These are phyloP conservation scores for Syrista parreyssii DNA, from an alignment of 2,888 invertebrate species.

Conservation along the genomic window DNA sequence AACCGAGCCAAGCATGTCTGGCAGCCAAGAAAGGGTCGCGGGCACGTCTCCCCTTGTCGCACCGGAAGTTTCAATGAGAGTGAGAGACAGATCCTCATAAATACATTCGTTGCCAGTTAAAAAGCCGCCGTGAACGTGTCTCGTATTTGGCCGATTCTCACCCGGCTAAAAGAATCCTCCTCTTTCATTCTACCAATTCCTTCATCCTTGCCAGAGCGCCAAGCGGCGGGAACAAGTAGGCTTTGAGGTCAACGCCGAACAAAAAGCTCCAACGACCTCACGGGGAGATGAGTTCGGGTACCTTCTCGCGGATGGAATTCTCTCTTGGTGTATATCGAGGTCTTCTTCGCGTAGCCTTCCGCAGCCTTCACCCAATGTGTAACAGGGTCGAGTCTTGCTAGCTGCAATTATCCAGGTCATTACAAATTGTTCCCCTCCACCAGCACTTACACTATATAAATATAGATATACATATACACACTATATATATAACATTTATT, in stretches of 20 bases:
- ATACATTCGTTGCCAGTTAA: constrained; percentile 45
- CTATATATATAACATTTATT: neutral
- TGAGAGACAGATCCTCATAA: constrained; percentile 53
- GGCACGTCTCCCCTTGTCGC: constrained; percentile 19
- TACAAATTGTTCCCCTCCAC: neutral
- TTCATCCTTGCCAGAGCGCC: neutral
- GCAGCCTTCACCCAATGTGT: neutral
- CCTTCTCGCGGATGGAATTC: neutral
- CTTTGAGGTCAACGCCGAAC: neutral
- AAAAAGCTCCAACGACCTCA: neutral
- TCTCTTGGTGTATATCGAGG: neutral
- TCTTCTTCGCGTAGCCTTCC: neutral
- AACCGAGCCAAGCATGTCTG: neutral
- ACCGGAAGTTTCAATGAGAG: constrained; percentile 59
- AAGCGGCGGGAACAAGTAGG: neutral
- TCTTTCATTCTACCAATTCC: too few relatives aligned
- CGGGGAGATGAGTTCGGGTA: neutral
- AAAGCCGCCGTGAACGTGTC: constrained; percentile 28
- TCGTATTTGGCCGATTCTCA: neutral
- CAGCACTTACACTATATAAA: neutral
- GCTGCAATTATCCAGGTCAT: neutral
- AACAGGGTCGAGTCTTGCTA: neutral
- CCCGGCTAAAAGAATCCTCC: neutral
- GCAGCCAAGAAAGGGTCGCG: neutral
- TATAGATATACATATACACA: neutral